Evolutionary conservation across 2,797 vertebrate species (phyloP).

Genomic region (Naso thynnoides): DNA sequence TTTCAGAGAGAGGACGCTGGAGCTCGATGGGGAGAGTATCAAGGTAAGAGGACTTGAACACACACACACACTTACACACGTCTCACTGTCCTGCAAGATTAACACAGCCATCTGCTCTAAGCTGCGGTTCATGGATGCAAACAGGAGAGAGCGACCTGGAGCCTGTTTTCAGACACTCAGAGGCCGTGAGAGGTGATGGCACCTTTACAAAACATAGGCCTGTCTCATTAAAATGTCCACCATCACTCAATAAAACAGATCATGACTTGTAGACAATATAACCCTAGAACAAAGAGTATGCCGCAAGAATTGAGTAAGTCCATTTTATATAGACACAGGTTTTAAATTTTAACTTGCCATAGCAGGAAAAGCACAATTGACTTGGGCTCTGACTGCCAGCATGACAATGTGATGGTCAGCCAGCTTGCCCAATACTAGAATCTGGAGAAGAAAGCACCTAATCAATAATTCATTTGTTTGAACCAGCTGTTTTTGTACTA

Average conservation of each 20-base stretch:
- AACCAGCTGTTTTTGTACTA: not conserved
- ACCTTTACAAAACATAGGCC: constrained; percentile 1
- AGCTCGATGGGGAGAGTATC: constrained; percentile 92
- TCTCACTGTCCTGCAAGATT: fast-evolving
- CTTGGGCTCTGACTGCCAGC: too few relatives aligned
- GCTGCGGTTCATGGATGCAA: not conserved
- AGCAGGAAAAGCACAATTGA: not conserved
- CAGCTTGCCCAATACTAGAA: not conserved
- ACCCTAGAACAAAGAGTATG: not conserved
- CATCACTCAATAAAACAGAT: not conserved
- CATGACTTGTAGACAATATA: too few relatives aligned
- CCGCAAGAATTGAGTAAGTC: not conserved
- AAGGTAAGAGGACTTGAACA: constrained; percentile 84
- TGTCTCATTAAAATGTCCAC: not conserved
- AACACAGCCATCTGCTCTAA: not conserved
- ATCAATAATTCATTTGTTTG: not conserved
- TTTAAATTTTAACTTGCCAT: not conserved
- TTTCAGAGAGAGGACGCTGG: constrained; percentile 93
- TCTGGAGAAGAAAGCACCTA: too few relatives aligned
- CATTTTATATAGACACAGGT: not conserved
- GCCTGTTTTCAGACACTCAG: not conserved
- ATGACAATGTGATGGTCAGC: not conserved
- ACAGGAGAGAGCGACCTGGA: not conserved
- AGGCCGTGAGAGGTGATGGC: not conserved
- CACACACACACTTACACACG: not conserved